Base-by-base conservation (phyloP, 1,140 invertebrate genomes). In the Euura saliciscinereae region DNA sequence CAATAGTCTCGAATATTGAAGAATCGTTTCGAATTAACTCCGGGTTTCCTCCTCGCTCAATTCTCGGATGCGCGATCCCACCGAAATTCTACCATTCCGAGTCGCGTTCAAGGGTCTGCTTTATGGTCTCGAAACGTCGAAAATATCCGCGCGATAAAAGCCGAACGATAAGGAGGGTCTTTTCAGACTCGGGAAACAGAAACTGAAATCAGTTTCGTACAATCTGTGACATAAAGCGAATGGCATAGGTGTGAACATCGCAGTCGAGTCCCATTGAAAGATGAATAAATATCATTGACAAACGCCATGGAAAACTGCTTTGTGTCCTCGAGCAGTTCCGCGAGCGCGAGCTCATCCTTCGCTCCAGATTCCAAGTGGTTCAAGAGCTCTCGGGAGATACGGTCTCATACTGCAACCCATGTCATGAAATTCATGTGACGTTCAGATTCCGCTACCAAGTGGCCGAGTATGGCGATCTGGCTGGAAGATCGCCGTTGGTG, bases 381-480 rank as follows among this genome's bases (percentile, higher is more conserved):
- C 66, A 67, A 67, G 66, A 67, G 66, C 66, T 28, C 66, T 67
- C 66, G 43, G 66, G 66, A 67, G 11, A 11, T 67, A 7, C 7
- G 43, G 43, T 44, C 66, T 67, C 28, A 67, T 11, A 8, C 13
- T n/a, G 66, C 66, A 8, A 44, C 43, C 13, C 66, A 10, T 11
- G 66, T 67, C 66, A 67, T 44, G 66, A 67, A 67, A 67, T 67
- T 67, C 66, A 67, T 67, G 66, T 67, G 28, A 44, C 43, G 6
- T 43, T 59, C 51, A 59, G 51, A n/a, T 59, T 59, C 13, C 51
- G 51, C 51, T 8, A 59, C 51, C 51, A 4, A 59, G 5, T 59
- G 51, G 8, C 13, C 6, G 13, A 59, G 13, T 59, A n/a, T n/a
- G 28, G 28, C 28, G 28, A 28, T 28, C 28, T 28, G 28, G 28